Percentiles rank a stretch among this genome's conserved stretches.
phyloP scores from a whole-genome alignment of 2,113 vertebrate species.

The Pteropus alecto region DNA sequence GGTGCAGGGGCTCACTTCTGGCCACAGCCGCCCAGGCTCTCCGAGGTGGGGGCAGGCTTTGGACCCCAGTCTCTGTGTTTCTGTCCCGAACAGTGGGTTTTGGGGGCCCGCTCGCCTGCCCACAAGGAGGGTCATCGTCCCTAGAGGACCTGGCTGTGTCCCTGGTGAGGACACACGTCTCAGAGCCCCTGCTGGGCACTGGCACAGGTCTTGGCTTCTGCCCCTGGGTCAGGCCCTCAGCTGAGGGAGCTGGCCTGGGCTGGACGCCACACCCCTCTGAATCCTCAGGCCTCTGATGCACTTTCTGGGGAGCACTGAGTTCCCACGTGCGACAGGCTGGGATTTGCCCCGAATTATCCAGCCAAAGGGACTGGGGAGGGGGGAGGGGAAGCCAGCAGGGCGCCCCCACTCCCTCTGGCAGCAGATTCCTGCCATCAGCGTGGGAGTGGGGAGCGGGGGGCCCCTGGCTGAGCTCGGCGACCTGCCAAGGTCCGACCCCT shows the following conservation, averaged over 20 bases:
- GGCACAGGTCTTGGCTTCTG: not conserved
- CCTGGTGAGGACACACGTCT: fast-evolving
- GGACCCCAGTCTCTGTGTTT: not conserved
- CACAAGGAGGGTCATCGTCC: not conserved
- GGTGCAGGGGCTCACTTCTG: not conserved
- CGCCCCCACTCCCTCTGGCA: not conserved
- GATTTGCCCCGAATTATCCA: not conserved
- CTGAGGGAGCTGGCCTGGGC: fast-evolving
- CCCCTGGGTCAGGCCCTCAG: not conserved
- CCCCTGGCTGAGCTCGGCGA: not conserved
- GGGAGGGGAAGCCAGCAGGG: not conserved
- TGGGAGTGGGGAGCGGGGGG: not conserved
- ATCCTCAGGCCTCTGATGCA: fast-evolving
- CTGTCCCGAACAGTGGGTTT: not conserved
- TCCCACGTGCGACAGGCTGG: fast-evolving
- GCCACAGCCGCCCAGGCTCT: not conserved
- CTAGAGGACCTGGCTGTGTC: not conserved
- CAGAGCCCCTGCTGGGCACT: not conserved
- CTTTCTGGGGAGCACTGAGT: not conserved
- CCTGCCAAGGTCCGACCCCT: not conserved
- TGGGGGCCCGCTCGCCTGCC: not conserved
- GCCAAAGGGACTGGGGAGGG: not conserved
- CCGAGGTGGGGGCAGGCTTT: not conserved
- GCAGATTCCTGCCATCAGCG: not conserved
- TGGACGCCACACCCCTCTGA: not conserved